phyloP scores from a whole-genome alignment of 1,140 invertebrate genomes.

The Parasteatoda tepidariorum region DNA sequence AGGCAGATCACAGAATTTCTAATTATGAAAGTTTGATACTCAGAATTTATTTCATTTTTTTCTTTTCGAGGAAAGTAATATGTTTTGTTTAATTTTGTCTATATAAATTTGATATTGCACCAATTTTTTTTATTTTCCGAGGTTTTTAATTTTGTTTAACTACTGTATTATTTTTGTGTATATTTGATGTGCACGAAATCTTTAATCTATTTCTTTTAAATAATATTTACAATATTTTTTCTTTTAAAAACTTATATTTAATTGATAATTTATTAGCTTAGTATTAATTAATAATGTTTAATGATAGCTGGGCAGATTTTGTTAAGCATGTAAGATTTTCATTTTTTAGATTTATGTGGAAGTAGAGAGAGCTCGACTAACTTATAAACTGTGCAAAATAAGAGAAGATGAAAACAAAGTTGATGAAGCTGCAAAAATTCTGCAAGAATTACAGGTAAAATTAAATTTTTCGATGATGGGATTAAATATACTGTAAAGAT shows the following conservation, averaged over 20 bases:
- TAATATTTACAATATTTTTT: not conserved
- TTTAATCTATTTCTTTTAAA: not conserved
- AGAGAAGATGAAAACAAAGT: constrained; percentile 93
- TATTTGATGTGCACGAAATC: not conserved
- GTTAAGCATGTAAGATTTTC: not conserved
- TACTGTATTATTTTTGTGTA: not conserved
- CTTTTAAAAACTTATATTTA: not conserved
- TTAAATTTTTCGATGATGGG: not conserved
- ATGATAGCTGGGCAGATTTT: too few relatives aligned
- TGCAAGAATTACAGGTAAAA: constrained; percentile 90
- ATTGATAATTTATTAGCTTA: too few relatives aligned
- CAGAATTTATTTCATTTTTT: too few relatives aligned
- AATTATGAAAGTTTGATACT: too few relatives aligned
- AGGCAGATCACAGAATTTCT: too few relatives aligned
- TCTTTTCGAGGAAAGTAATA: too few relatives aligned
- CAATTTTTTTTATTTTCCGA: too few relatives aligned
- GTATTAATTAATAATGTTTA: too few relatives aligned
- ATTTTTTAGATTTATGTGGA: constrained; percentile 94
- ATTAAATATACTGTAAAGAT: not conserved
- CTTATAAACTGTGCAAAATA: constrained; percentile 92
- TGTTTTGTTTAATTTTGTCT: too few relatives aligned
- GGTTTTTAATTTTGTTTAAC: not conserved
- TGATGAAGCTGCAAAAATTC: constrained; percentile 88
- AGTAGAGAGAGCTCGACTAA: constrained; percentile 96
- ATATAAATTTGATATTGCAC: too few relatives aligned